phyloP scores from a whole-genome alignment of 2,113 vertebrate species.

The Ginglymostoma cirratum region DNA sequence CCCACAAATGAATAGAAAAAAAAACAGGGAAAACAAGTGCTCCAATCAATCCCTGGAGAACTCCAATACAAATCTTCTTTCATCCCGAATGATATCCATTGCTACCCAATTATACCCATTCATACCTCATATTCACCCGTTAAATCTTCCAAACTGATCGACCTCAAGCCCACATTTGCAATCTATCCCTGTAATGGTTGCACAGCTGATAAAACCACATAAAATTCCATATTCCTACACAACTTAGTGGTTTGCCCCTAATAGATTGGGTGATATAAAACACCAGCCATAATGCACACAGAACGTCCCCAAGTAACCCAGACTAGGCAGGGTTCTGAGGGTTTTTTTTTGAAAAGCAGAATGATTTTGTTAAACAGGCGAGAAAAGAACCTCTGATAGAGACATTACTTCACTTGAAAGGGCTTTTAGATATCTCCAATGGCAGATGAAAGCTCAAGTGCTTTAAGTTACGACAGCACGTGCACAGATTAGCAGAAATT shows the following conservation, averaged over 20 bases:
- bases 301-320: background rate
- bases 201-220: background rate
- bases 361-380: background rate
- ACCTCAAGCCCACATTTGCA: too few species aligned
- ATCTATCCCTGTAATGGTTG: background rate
- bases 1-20: too few species aligned
- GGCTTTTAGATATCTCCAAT: background rate
- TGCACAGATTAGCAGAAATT: background rate
- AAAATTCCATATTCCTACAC: background rate
- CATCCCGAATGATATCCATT: too few species aligned
- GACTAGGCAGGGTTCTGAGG: background rate
- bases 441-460: background rate
- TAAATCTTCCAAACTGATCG: too few species aligned
- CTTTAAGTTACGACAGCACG: background rate
- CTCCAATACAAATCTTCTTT: too few species aligned
- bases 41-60: too few species aligned
- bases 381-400: background rate
- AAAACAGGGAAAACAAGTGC: too few species aligned
- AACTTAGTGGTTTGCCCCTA: background rate
- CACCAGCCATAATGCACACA: background rate
- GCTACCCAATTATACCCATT: too few species aligned
- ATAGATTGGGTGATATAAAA: background rate
- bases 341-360: background rate
- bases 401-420: background rate
- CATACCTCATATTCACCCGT: too few species aligned